Evolutionary conservation across 2,888 invertebrate genomes (phyloP), one percentile per base, ranked within the genome.

Genomic region (Aporophyla nigra): DNA sequence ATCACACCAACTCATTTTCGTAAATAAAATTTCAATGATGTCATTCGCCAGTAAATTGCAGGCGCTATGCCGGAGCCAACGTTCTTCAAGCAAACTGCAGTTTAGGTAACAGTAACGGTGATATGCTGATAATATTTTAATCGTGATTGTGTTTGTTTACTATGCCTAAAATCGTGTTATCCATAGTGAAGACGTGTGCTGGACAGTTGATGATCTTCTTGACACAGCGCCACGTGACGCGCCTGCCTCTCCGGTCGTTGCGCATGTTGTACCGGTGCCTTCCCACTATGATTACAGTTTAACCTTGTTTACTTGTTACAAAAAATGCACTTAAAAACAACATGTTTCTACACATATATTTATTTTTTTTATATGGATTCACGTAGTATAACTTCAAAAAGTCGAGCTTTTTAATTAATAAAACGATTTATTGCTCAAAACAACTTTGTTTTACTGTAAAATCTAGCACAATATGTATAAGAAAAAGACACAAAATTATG

Each of bases 181-280:
- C 74, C 14, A 74, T 0, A 56, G 82, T 82, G 43, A 82, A 27
- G 1, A 82, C 63, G 14, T 63, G 59, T 21, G 83, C 83, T 14
- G 68, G 56, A 24, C 83, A 82, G 40, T 82, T 83, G 0, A 24
- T 12, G 6, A 54, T 43, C 14, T 56, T 74, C 59, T 83, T 82
- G n/a, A 74, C 63, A 49, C 83, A 82, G 5, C 83, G 54, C 78
- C 78, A 82, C 1, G 59, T 71, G 0, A 67, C 71, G 14, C 82
- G 78, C 33, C 82, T 74, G 7, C 82, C 82, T 33, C 54, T 71
- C 0, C 54, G 62, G 6, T 71, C 74, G 63, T 24, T 74, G 16
- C 82, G 70, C 74, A 40, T 82, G 27, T 82, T 82, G 19, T 46
- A 82, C 10, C 83, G 71, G 24, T 74, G 53, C n/a, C n/a, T 59